phyloP scores from a whole-genome alignment of 2,113 vertebrate species.

The Crocuta crocuta region DNA sequence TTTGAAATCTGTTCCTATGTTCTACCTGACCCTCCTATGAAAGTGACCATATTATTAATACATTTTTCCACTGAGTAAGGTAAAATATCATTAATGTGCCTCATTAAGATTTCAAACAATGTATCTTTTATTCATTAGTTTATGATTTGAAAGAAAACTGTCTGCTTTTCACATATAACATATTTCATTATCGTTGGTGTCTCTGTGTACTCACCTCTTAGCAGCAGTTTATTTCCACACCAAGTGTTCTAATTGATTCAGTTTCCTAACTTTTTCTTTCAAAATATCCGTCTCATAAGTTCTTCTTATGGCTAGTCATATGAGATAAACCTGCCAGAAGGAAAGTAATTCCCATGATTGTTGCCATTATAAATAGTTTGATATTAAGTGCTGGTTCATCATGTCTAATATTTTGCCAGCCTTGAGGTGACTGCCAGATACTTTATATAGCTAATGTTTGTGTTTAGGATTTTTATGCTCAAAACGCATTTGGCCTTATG shows the following conservation, averaged over 20 bases:
- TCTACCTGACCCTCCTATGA: neutral
- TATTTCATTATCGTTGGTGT: neutral
- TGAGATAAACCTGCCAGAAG: neutral
- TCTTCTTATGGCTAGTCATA: neutral
- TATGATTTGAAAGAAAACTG: neutral
- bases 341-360: neutral
- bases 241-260: neutral
- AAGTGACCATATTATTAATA: neutral
- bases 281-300: neutral
- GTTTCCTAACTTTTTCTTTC: neutral
- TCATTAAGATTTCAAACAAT: constrained; percentile 6
- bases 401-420: neutral
- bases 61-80: neutral
- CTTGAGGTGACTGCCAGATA: neutral
- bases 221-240: neutral
- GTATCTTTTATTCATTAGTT: neutral
- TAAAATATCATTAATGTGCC: neutral
- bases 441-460: neutral
- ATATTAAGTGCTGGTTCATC: neutral
- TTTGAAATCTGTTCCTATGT: neutral
- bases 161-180: neutral
- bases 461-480: neutral
- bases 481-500: neutral
- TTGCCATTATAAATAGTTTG: neutral
- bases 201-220: neutral